These are phyloP conservation scores for Palythoa grandis DNA, from an alignment of 92 coral and sea anemone genomes.

Conservation along the genomic window DNA sequence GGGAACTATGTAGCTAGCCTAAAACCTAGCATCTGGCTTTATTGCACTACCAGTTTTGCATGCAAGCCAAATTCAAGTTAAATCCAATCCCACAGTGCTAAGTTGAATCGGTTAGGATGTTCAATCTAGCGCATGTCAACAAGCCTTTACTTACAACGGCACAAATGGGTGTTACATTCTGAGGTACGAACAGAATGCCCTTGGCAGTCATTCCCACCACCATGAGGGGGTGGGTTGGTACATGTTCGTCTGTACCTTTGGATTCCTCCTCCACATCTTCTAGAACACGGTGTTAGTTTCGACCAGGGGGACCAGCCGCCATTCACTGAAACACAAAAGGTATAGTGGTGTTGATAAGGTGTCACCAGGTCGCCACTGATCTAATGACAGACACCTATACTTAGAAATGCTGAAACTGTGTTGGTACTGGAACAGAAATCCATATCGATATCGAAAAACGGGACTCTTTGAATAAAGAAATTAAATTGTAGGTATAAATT, in stretches of 20 bases:
- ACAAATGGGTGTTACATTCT: neutral
- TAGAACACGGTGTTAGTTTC: neutral
- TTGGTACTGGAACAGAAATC: no score
- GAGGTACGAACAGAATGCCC: neutral
- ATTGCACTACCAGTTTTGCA: neutral
- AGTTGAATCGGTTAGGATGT: no score
- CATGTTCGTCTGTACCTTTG: neutral
- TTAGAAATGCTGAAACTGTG: no score
- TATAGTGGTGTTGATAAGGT: no score
- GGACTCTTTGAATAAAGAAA: no score
- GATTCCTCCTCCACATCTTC: neutral
- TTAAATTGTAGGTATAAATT: no score
- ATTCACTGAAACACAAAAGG: neutral
- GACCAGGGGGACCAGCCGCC: conserved; percentile 15
- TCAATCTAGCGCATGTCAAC: neutral
- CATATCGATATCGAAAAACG: no score
- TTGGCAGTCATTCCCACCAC: neutral
- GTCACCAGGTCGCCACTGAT: no score
- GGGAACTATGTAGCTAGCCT: no score
- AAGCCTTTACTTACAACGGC: neutral
- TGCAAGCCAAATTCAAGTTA: neutral
- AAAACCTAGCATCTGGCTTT: no score
- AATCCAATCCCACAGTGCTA: no score
- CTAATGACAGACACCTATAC: no score
- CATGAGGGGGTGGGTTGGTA: neutral